Evolutionary conservation across 2,888 invertebrate species (phyloP), one percentile per base, ranked within the genome.

Genomic region (Drosophila merina): DNA sequence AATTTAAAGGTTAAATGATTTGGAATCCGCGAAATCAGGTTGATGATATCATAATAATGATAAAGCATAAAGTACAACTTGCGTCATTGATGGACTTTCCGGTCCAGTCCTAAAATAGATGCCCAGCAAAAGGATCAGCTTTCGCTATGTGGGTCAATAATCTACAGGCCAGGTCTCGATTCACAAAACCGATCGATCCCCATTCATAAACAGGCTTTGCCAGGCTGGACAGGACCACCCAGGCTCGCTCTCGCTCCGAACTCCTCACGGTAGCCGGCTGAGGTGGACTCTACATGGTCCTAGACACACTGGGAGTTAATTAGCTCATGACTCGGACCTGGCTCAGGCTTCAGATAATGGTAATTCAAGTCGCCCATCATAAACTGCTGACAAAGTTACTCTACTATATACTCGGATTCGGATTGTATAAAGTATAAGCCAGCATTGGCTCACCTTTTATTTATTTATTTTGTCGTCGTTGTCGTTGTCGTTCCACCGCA

Each of bases 371-470:
- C 76, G 83, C 59, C 48, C 80, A 67, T 74, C 70, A 80, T 83
- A 83, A 83, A 83, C 80, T 83, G 76, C 75, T 76, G 80, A 72
- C 78, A 83, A 75, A 77, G 79, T 77, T 81, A 60, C 68, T 59
- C 69, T 38, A 8, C 30, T 20, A 20, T 20, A 20, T 20, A 20
- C 20, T 20, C 20, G n/a, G n/a, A n/a, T n/a, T 14, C 14, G 20
- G 20, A 2, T 20, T 20, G 10, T 50, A 38, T 38, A 14, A 6
- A 40, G 10, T 33, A 10, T 33, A 36, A n/a, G 10, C 33, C 33
- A 30, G 8, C 30, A 33, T 33, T 33, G 33, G 4, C 36, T 36
- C 36, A 36, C 12, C 36, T 36, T 36, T 36, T 36, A 6, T 36
- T 36, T 33, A 33, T 33, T 33, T 33, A 33, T 10, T 33, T 33